A percentile compares a stretch with the other conserved stretches of the same genome.
phyloP scores from a whole-genome alignment of 1,140 invertebrate genomes.

The Nilaparvata lugens region DNA sequence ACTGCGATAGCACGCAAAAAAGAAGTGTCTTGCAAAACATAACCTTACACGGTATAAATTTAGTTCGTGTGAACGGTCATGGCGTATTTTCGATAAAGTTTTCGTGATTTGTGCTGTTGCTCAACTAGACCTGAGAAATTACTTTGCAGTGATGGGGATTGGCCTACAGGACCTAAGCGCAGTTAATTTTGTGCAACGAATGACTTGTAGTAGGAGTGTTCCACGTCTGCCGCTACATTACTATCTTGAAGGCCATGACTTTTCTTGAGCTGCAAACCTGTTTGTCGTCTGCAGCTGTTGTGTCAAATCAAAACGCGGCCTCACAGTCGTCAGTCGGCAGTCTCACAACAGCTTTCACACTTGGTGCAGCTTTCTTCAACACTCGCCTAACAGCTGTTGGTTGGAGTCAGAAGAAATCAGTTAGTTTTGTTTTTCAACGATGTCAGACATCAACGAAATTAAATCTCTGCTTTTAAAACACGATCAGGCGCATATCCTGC shows the following conservation, averaged over 20 bases:
- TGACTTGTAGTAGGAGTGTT: too few species aligned
- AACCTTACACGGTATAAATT: too few species aligned
- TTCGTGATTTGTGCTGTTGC: too few species aligned
- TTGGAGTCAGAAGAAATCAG: background rate
- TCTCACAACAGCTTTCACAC: background rate
- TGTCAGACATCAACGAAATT: conserved; percentile 35
- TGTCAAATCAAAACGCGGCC: background rate
- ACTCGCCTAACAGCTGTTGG: background rate
- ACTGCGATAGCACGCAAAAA: too few species aligned
- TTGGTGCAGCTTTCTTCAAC: background rate
- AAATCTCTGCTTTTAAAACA: conserved; percentile 33
- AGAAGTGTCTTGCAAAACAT: too few species aligned
- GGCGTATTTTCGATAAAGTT: too few species aligned
- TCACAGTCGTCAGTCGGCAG: background rate
- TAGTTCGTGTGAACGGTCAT: too few species aligned
- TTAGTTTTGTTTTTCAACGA: conserved; percentile 12
- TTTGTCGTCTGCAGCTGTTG: background rate
- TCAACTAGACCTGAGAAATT: too few species aligned
- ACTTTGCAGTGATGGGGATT: too few species aligned
- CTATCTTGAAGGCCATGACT: conserved; percentile 3
- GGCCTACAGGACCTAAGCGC: too few species aligned
- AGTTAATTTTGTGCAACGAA: too few species aligned
- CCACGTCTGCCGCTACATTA: too few species aligned
- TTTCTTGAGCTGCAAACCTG: background rate
- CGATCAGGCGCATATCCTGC: conserved; percentile 74